Evolutionary conservation across 2,888 invertebrate species (phyloP).

Genomic region (Epiperipatus broadwayi): DNA sequence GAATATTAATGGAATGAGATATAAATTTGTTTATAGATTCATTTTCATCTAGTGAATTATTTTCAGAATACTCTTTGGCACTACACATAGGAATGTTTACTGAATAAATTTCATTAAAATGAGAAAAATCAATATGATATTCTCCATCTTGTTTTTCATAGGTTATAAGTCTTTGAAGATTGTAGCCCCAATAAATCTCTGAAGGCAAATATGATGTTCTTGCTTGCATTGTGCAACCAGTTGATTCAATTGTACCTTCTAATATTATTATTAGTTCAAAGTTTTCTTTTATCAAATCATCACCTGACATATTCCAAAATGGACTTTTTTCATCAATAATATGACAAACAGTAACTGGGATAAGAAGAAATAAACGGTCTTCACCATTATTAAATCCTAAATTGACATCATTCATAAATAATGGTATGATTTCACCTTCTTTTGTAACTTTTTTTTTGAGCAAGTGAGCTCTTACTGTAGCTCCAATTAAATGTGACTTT

Average conservation of each 20-base stretch:
- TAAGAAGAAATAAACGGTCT: conserved; percentile 86
- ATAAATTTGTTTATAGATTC: no score
- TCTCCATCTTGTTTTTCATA: conserved; percentile 48
- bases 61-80: conserved; percentile 58
- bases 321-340: conserved; percentile 79
- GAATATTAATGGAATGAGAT: no score
- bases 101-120: conserved; percentile 78
- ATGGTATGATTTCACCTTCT: conserved; percentile 86
- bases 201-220: conserved; percentile 64
- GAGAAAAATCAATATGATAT: conserved; percentile 66
- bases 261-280: conserved; percentile 92
- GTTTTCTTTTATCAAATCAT: conserved; percentile 70
- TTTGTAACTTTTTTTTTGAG: conserved; percentile 68
- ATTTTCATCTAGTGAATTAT: no score
- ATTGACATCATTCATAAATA: no score
- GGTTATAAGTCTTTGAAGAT: conserved; percentile 55
- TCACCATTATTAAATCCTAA: conserved; percentile 76
- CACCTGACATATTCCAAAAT: conserved; percentile 70
- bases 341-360: conserved; percentile 93
- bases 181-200: conserved; percentile 68
- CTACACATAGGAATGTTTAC: conserved; percentile 78
- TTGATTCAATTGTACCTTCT: conserved; percentile 82
- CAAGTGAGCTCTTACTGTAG: conserved; percentile 81
- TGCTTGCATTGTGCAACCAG: conserved; percentile 30
- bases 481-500: conserved; percentile 90